Evolutionary conservation across 2,888 invertebrate genomes (phyloP).

Genomic region (Tetheella fluctuosa): DNA sequence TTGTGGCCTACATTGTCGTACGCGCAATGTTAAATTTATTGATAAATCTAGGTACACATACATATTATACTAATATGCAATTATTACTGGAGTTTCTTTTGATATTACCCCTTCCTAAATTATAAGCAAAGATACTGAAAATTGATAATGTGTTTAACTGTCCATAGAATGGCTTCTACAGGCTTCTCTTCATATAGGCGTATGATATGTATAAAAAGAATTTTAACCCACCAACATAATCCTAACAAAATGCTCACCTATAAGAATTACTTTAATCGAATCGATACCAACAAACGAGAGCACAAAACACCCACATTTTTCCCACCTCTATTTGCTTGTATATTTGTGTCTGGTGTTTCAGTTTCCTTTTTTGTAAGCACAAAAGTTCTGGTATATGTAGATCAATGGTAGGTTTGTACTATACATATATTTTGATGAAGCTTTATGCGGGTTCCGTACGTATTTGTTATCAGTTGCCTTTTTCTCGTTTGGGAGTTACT

Average conservation of each 20-base stretch:
- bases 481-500: not conserved
- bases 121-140: no score
- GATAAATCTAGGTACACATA: no score
- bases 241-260: not conserved
- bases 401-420: slow-evolving; percentile 3
- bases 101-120: no score
- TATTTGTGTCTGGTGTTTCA: not conserved
- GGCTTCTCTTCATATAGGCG: no score
- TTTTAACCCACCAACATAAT: not conserved
- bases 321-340: slow-evolving; percentile 6
- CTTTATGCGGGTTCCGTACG: not conserved
- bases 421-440: not conserved
- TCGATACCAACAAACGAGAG: not conserved
- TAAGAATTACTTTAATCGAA: not conserved
- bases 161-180: no score
- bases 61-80: no score
- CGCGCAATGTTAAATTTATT: no score
- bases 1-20: no score
- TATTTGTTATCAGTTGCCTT: slow-evolving; percentile 2
- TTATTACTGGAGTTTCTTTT: no score
- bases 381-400: not conserved
- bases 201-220: no score
- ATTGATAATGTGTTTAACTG: no score
- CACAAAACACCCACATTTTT: slow-evolving; percentile 19
- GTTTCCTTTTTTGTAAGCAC: slow-evolving; percentile 3